These are phyloP conservation scores for Erannis defoliaria DNA, from an alignment of 2,888 invertebrate genomes.

Conservation along the genomic window DNA sequence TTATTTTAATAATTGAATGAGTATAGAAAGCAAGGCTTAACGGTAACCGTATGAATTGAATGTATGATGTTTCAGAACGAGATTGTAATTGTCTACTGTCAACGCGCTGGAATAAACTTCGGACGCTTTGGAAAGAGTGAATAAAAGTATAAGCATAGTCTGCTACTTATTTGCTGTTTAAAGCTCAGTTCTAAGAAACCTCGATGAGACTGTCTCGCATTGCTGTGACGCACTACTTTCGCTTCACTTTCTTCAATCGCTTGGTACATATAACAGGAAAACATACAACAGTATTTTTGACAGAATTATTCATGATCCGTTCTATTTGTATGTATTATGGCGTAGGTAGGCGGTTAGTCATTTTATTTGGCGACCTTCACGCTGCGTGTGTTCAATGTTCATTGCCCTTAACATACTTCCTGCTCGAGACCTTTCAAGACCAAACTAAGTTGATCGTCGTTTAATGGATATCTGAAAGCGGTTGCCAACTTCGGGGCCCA, in stretches of 20 bases:
- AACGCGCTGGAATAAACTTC: constrained; percentile 30
- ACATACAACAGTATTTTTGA: constrained; percentile 12
- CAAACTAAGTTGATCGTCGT: constrained; percentile 54
- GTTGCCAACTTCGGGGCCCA: constrained; percentile 36
- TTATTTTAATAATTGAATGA: constrained; percentile 83
- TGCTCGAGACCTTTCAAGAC: constrained; percentile 62
- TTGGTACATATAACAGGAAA: constrained; percentile 30
- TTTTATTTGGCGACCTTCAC: constrained; percentile 68
- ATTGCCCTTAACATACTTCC: constrained; percentile 72
- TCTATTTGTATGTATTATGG: constrained; percentile 30
- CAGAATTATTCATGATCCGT: constrained; percentile 28
- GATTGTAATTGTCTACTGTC: constrained; percentile 41
- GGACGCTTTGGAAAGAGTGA: constrained; percentile 7
- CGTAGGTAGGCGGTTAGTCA: constrained; percentile 39
- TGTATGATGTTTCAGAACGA: constrained; percentile 52
- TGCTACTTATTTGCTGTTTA: constrained; percentile 20
- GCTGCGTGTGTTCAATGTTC: constrained; percentile 68
- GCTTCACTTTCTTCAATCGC: constrained; percentile 32
- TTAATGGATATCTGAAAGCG: constrained; percentile 53
- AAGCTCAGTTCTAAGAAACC: constrained; percentile 21
- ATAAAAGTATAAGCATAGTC: constrained; percentile 4
- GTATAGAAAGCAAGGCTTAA: constrained; percentile 75
- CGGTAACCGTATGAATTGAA: constrained; percentile 62
- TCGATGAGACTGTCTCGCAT: constrained; percentile 14
- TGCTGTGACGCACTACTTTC: constrained; percentile 31